phyloP scores from a whole-genome alignment of 2,113 vertebrate genomes.

The Ginglymostoma cirratum region DNA sequence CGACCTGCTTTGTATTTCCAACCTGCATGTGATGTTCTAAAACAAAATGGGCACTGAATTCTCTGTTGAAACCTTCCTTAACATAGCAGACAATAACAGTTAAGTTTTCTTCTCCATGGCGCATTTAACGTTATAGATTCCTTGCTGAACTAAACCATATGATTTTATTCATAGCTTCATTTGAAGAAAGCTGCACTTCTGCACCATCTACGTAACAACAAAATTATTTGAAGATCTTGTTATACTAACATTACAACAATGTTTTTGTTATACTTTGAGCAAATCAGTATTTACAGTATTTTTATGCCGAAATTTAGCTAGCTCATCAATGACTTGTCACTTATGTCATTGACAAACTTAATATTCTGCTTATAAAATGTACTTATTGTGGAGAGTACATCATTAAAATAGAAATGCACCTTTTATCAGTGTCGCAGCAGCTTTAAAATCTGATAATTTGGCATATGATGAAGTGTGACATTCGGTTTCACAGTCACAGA shows the following conservation, averaged over 20 bases:
- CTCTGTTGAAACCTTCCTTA: background rate
- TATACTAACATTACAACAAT: background rate
- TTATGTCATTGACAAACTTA: background rate
- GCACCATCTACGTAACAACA: background rate
- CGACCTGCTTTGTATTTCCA: background rate
- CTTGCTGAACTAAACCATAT: background rate
- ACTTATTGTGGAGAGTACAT: background rate
- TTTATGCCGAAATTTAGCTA: background rate
- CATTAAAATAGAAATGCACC: constrained; percentile 19
- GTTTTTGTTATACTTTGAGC: background rate
- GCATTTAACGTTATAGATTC: background rate
- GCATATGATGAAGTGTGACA: constrained; percentile 26
- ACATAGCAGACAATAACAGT: background rate
- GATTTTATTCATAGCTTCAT: background rate
- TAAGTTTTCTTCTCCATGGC: background rate
- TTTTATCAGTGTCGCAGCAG: background rate
- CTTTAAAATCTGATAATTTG: constrained; percentile 35
- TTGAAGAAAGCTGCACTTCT: background rate
- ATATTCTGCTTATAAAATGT: constrained; percentile 1
- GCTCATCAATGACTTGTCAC: background rate
- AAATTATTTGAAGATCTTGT: background rate
- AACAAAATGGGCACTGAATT: background rate
- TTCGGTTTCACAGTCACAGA: constrained; percentile 32
- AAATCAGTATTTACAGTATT: background rate
- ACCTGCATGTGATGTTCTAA: background rate